phyloP scores from a whole-genome alignment of 2,888 invertebrate species.

The Limnephilus rhombicus region DNA sequence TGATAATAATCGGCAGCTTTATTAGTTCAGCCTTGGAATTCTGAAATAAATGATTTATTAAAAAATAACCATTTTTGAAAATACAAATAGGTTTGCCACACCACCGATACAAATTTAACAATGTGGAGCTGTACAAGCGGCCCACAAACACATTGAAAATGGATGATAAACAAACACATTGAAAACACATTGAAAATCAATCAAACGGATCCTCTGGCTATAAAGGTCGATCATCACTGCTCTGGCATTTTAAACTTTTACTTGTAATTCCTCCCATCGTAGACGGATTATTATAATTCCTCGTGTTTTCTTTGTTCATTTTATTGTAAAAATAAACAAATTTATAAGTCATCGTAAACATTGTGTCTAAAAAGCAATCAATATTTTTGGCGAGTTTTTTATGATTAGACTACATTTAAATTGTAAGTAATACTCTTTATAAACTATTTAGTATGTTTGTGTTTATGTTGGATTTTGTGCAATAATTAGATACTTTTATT shows the following conservation, averaged over 20 bases:
- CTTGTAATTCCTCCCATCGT: neutral
- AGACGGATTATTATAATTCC: neutral
- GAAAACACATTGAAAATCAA: too few species aligned
- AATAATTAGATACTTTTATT: conserved; percentile 1
- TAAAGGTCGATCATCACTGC: neutral
- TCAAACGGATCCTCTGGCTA: too few species aligned
- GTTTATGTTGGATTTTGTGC: neutral
- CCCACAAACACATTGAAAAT: too few species aligned
- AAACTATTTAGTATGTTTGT: neutral
- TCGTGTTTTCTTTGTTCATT: neutral
- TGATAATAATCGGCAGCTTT: too few species aligned
- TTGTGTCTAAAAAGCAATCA: neutral
- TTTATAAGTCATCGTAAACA: neutral
- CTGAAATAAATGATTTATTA: too few species aligned
- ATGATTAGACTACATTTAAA: neutral
- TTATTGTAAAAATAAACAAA: too few species aligned
- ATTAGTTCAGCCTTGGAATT: too few species aligned
- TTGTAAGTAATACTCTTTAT: neutral
- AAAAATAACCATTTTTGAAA: too few species aligned
- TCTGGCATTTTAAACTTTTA: neutral
- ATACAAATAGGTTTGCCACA: too few species aligned
- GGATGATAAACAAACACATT: too few species aligned
- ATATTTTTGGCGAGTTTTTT: neutral
- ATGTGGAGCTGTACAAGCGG: too few species aligned
- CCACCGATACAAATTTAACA: too few species aligned